Percentiles rank a stretch among this genome's conserved stretches.
Evolutionary conservation across 2,888 invertebrate genomes (phyloP).

Genomic region (Pyralis farinalis): DNA sequence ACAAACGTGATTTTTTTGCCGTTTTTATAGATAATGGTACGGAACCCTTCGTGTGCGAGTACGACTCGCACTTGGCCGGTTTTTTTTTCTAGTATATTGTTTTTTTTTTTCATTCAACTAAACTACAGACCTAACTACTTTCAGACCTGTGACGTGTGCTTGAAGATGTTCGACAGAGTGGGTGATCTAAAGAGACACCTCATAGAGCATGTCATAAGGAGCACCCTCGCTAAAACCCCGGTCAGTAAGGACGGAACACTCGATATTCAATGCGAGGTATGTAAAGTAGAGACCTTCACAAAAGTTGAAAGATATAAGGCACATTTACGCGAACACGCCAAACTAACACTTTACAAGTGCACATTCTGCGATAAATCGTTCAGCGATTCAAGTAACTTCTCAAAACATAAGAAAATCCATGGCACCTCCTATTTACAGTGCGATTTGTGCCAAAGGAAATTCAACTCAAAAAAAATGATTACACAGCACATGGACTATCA

Average conservation of each 20-base stretch:
- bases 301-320: slow-evolving; percentile 68
- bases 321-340: slow-evolving; percentile 69
- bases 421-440: slow-evolving; percentile 60
- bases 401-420: slow-evolving; percentile 75
- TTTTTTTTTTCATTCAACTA: no score
- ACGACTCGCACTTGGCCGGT: no score
- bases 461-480: slow-evolving; percentile 72
- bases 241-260: slow-evolving; percentile 50
- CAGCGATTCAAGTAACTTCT: slow-evolving; percentile 74
- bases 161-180: slow-evolving; percentile 61
- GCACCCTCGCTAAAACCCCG: slow-evolving; percentile 59
- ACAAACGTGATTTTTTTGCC: no score
- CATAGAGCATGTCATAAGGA: slow-evolving; percentile 67
- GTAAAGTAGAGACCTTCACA: slow-evolving; percentile 48
- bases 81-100: no score
- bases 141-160: slow-evolving; percentile 64
- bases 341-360: slow-evolving; percentile 69
- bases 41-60: no score
- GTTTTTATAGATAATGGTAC: no score
- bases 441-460: slow-evolving; percentile 67
- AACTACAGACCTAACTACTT: no score
- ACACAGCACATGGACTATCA: slow-evolving; percentile 69
- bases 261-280: slow-evolving; percentile 60
- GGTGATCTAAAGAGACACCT: slow-evolving; percentile 71
- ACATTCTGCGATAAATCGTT: slow-evolving; percentile 71